phyloP scores from a whole-genome alignment of 1,140 invertebrate genomes.

The Scaptomyza hsui region DNA sequence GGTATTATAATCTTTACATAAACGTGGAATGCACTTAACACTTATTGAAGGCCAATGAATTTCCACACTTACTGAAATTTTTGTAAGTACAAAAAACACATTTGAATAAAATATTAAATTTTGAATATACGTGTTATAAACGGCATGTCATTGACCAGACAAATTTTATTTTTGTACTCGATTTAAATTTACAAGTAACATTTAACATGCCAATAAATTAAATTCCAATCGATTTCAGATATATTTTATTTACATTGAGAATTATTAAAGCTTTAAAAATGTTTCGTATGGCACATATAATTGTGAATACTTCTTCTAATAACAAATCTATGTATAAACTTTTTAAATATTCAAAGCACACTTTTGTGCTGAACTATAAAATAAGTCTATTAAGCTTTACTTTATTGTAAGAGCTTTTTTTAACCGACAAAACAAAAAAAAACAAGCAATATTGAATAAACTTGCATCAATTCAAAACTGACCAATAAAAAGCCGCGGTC shows the following conservation, averaged over 20 bases:
- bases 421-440: neutral
- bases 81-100: too few species aligned
- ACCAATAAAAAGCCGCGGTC: constrained; percentile 23
- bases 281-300: neutral
- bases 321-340: neutral
- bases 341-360: constrained; percentile 40
- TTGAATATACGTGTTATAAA: constrained; percentile 3
- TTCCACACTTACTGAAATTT: too few species aligned
- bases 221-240: neutral
- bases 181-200: constrained; percentile 4
- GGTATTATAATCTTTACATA: neutral
- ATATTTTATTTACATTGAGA: neutral
- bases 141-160: constrained; percentile 25
- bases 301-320: neutral
- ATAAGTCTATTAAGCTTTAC: constrained; percentile 42
- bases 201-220: neutral
- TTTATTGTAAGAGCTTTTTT: constrained; percentile 44
- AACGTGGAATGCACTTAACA: too few species aligned
- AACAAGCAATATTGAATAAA: constrained; percentile 22
- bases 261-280: neutral
- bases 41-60: too few species aligned
- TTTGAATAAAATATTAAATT: too few species aligned
- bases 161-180: neutral
- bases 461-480: constrained; percentile 10
- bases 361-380: constrained; percentile 49